Evolutionary conservation across 2,888 invertebrate species (phyloP).

Genomic region (Punctoribates punctum): DNA sequence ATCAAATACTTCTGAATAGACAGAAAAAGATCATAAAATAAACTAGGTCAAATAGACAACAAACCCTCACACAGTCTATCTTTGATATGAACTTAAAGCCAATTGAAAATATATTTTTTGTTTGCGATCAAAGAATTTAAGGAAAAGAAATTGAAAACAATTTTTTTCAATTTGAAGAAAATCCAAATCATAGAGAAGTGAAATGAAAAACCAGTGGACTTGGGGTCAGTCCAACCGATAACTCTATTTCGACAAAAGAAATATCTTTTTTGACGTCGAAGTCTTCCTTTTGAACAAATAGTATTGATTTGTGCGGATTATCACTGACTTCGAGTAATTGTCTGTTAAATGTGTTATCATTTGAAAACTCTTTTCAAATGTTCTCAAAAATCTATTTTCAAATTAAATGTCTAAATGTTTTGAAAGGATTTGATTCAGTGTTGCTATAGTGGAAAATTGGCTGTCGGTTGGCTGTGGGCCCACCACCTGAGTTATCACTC

Average conservation of each 20-base stretch:
- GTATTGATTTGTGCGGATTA: neutral
- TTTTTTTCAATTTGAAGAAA: no score
- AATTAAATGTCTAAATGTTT: neutral
- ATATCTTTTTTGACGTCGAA: neutral
- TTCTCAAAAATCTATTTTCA: neutral
- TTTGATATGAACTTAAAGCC: no score
- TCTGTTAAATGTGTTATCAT: slow-evolving; percentile 16
- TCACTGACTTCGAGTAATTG: slow-evolving; percentile 19
- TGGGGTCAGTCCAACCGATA: neutral
- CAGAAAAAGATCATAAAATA: no score
- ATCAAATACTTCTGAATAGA: no score
- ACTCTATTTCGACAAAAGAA: neutral
- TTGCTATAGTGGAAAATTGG: neutral
- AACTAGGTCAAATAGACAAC: no score
- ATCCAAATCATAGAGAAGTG: no score
- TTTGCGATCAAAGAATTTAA: no score
- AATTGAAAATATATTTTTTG: neutral
- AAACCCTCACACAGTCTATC: no score
- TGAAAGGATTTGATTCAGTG: neutral
- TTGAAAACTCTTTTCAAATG: slow-evolving; percentile 20
- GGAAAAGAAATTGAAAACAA: no score
- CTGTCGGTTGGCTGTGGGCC: no score
- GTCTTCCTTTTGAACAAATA: neutral
- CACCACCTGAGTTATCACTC: neutral
- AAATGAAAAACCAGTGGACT: no score